These are phyloP conservation scores for Lumbricus terrestris DNA, from an alignment of 2,888 invertebrate species.

Conservation along the genomic window DNA sequence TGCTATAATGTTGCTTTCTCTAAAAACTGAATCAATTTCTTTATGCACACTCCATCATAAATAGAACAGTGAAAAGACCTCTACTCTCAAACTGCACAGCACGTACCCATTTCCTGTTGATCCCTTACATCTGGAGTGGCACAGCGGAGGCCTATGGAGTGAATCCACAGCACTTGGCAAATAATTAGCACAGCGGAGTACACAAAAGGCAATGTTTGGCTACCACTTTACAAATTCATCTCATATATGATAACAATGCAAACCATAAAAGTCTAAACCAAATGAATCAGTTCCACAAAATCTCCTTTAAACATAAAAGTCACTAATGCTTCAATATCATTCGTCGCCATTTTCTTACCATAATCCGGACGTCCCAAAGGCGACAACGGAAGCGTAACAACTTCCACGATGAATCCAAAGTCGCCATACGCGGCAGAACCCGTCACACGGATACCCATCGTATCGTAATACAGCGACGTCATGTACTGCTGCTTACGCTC, in stretches of 20 bases:
- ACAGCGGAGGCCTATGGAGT: too few relatives aligned
- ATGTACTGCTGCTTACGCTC: conserved; percentile 36
- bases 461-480: conserved; percentile 34
- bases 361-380: conserved; percentile 31
- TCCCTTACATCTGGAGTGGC: too few relatives aligned
- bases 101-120: too few relatives aligned
- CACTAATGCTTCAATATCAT: neutral
- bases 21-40: neutral
- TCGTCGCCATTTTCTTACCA: conserved; percentile 14
- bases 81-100: too few relatives aligned
- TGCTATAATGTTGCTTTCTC: neutral
- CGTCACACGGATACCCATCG: conserved; percentile 81
- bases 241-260: neutral
- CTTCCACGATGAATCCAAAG: conserved; percentile 95
- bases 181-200: too few relatives aligned
- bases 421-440: conserved; percentile 87
- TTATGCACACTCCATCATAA: neutral
- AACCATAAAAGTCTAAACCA: neutral
- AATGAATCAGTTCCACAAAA: neutral
- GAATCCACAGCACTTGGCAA: too few relatives aligned
- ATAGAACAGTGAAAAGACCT: too few relatives aligned
- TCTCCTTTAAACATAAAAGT: neutral
- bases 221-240: too few relatives aligned
- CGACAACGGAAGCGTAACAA: conserved; percentile 78
- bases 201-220: too few relatives aligned